Evolutionary conservation across 2,113 vertebrate species (phyloP).

Genomic region (Entelurus aequoreus): DNA sequence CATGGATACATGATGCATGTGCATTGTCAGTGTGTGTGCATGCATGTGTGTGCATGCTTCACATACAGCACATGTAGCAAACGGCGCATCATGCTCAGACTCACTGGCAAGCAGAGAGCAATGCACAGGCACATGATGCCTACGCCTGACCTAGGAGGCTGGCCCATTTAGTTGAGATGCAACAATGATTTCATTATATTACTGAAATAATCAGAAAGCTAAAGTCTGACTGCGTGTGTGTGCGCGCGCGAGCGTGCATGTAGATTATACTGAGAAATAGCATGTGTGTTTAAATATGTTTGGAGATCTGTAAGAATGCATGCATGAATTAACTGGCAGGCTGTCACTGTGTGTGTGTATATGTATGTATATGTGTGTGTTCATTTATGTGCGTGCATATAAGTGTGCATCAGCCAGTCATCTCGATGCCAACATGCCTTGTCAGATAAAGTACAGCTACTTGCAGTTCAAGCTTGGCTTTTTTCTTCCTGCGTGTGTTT

Average conservation of each 20-base stretch:
- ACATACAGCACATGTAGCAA: constrained; percentile 16
- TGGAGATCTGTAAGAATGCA: constrained; percentile 4
- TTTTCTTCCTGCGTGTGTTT: background rate
- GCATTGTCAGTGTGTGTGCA: background rate
- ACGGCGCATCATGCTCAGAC: constrained; percentile 34
- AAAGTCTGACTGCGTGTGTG: constrained; percentile 20
- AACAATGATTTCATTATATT: constrained; percentile 65
- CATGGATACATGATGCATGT: background rate
- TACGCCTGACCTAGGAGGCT: constrained; percentile 40
- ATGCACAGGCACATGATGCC: constrained; percentile 48
- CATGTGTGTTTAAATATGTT: constrained; percentile 6
- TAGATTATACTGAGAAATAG: constrained; percentile 3
- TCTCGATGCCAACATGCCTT: constrained; percentile 19
- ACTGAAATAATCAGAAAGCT: constrained; percentile 38
- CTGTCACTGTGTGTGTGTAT: background rate
- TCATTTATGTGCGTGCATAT: background rate
- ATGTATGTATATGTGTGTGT: constrained; percentile 9
- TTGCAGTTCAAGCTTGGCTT: constrained; percentile 8
- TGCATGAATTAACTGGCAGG: constrained; percentile 15
- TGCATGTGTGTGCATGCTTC: background rate
- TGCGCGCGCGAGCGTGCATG: constrained; percentile 4
- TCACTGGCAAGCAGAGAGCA: constrained; percentile 42
- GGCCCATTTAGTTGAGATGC: constrained; percentile 44
- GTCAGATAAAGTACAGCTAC: constrained; percentile 15
- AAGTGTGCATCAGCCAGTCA: background rate